phyloP scores from a whole-genome alignment of 2,113 vertebrate species.

The Myocastor coypus region DNA sequence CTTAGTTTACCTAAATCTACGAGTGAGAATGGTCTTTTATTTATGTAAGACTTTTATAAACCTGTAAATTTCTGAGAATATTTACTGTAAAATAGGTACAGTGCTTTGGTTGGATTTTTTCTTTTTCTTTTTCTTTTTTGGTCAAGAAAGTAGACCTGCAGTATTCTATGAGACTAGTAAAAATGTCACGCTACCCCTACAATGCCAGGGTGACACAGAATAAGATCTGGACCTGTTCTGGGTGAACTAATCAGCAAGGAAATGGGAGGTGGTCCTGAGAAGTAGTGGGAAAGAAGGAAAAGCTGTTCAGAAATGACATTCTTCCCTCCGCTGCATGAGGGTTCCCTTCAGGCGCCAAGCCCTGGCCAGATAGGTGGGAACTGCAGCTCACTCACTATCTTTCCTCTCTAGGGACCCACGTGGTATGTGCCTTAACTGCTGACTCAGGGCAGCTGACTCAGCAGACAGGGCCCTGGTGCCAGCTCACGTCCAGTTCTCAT shows the following conservation, averaged over 20 bases:
- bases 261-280: background rate
- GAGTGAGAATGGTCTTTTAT: background rate
- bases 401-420: slow-evolving; percentile 31
- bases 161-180: slow-evolving; percentile 1
- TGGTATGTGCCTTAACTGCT: slow-evolving; percentile 10
- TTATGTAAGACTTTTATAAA: slow-evolving; percentile 28
- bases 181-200: background rate
- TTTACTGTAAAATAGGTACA: background rate
- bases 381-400: background rate
- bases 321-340: background rate
- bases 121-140: background rate
- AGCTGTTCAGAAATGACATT: background rate
- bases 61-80: slow-evolving; percentile 46
- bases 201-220: slow-evolving; percentile 58
- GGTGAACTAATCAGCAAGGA: background rate
- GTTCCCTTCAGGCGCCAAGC: background rate
- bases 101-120: background rate
- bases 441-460: slow-evolving; percentile 63
- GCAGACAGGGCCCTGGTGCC: slow-evolving; percentile 43
- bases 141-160: background rate
- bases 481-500: slow-evolving; percentile 59
- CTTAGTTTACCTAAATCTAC: slow-evolving; percentile 38
- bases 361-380: slow-evolving; percentile 39
- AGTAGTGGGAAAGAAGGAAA: slow-evolving; percentile 32
- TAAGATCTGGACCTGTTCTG: slow-evolving; percentile 51